Conservation (phyloP, 2,113 vertebrate genomes). For the Micromys minutus region DNA sequence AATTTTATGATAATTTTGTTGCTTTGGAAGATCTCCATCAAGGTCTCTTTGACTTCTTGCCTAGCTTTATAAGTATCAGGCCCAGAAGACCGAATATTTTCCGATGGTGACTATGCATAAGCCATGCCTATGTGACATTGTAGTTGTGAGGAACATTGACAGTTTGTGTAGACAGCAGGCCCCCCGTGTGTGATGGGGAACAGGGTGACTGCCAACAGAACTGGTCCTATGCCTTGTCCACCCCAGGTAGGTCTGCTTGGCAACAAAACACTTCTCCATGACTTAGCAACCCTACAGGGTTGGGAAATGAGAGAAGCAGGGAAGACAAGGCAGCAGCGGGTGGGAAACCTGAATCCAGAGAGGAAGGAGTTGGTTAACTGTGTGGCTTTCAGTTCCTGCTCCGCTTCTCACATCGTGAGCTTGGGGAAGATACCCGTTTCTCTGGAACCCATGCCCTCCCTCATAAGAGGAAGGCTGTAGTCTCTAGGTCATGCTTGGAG, state of each 20-base stretch:
- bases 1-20: background rate
- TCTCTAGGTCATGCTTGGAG: background rate
- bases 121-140: background rate
- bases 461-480: background rate
- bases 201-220: background rate
- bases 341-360: background rate
- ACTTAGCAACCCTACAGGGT: background rate
- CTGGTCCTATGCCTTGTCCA: background rate
- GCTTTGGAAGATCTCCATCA: background rate
- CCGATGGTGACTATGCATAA: background rate
- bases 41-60: background rate
- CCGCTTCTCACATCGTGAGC: background rate
- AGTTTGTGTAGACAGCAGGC: background rate
- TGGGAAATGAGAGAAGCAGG: background rate
- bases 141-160: background rate
- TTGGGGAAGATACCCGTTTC: background rate
- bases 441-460: background rate
- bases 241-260: background rate
- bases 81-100: background rate
- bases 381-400: background rate
- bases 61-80: background rate
- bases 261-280: background rate
- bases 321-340: background rate
- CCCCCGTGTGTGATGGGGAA: fast-evolving
- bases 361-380: background rate